phyloP scores from a whole-genome alignment of 2,888 invertebrate genomes.

The Liopterus haemorrhoidalis region DNA sequence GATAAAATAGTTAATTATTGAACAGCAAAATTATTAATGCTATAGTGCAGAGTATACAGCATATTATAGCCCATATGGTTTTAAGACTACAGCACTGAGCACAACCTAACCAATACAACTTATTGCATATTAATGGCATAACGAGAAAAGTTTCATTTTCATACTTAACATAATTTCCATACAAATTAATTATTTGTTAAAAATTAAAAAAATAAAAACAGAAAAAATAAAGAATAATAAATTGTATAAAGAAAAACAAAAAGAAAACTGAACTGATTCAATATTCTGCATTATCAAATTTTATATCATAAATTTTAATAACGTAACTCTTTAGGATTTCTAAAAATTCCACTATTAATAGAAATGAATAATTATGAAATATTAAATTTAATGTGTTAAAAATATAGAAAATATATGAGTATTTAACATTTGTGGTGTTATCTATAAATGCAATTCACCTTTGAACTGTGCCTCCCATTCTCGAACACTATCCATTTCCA shows the following conservation, averaged over 20 bases:
- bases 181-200: conserved; percentile 8
- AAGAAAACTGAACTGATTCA: too few relatives aligned
- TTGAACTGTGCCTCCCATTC: conserved; percentile 98
- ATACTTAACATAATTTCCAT: conserved; percentile 2
- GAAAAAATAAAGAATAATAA: conserved; percentile 1
- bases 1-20: too few relatives aligned
- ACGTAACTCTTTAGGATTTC: neutral
- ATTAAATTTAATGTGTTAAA: neutral
- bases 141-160: conserved; percentile 8
- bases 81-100: too few relatives aligned
- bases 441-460: conserved; percentile 52
- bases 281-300: too few relatives aligned
- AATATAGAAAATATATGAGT: neutral
- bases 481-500: conserved; percentile 90
- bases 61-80: too few relatives aligned
- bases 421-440: conserved; percentile 4
- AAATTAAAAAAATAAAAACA: neutral
- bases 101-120: too few relatives aligned
- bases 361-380: neutral
- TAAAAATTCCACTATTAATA: neutral
- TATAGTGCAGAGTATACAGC: too few relatives aligned
- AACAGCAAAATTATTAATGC: too few relatives aligned
- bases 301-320: too few relatives aligned
- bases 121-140: neutral
- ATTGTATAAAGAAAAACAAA: conserved; percentile 6